These are phyloP conservation scores for Lycaena phlaeas DNA, from an alignment of 2,888 invertebrate species.

Conservation along the genomic window DNA sequence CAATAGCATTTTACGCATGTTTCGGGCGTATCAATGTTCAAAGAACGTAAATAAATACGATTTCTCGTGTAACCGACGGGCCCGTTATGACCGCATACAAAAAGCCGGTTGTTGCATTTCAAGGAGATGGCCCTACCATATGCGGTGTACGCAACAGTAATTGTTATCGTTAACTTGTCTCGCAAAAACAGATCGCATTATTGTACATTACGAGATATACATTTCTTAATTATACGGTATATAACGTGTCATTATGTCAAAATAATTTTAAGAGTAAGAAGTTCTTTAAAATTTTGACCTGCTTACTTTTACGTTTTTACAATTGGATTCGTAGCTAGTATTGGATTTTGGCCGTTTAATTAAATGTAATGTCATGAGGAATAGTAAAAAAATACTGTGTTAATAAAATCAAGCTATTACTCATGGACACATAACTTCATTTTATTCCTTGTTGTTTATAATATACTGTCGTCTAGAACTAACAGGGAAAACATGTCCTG, in stretches of 20 bases:
- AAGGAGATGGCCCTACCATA: slow-evolving; percentile 2
- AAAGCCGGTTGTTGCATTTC: slow-evolving; percentile 1
- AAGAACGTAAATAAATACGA: slow-evolving; percentile 1
- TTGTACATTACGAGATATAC: neutral
- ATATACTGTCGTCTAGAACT: too few relatives aligned
- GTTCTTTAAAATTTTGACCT: too few relatives aligned
- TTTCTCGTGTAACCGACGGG: slow-evolving; percentile 1
- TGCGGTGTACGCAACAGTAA: slow-evolving; percentile 4
- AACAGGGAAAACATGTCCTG: too few relatives aligned
- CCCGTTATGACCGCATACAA: slow-evolving; percentile 4
- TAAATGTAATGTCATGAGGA: too few relatives aligned
- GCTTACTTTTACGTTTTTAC: too few relatives aligned
- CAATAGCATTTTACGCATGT: too few relatives aligned
- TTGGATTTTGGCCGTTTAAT: too few relatives aligned
- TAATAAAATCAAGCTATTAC: too few relatives aligned
- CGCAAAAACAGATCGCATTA: neutral
- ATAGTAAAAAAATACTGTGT: too few relatives aligned
- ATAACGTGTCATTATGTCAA: neutral
- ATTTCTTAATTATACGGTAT: neutral
- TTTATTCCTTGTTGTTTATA: too few relatives aligned
- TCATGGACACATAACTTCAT: too few relatives aligned
- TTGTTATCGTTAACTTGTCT: neutral
- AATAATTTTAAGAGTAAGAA: neutral
- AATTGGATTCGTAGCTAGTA: too few relatives aligned
- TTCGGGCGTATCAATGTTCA: slow-evolving; percentile 16